Evolutionary conservation across 2,797 vertebrate species (phyloP).

Genomic region (Alcedo quadribrachys): DNA sequence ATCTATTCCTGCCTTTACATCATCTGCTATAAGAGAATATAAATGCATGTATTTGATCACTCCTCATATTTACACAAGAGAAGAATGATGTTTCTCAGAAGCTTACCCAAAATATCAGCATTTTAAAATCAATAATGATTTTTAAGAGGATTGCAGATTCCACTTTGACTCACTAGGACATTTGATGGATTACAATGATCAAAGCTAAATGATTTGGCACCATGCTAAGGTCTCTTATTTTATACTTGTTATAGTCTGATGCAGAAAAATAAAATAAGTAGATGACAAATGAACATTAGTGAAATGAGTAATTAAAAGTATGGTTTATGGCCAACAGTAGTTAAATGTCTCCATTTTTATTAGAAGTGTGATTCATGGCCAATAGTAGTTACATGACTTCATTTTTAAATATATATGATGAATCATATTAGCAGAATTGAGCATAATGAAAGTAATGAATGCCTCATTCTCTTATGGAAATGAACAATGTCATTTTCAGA

Average conservation of each 20-base stretch:
- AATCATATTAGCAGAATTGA: constrained; percentile 30
- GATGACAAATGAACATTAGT: constrained; percentile 14
- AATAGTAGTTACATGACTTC: background rate
- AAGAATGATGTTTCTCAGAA: background rate
- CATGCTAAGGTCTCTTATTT: background rate
- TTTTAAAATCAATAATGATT: constrained; percentile 23
- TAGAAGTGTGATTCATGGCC: constrained; percentile 12
- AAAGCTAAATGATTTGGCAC: constrained; percentile 10
- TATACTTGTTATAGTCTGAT: background rate
- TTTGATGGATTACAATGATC: constrained; percentile 10
- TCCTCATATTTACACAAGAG: background rate
- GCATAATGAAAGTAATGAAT: constrained; percentile 21
- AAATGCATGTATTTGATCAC: background rate
- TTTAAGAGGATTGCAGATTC: constrained; percentile 17
- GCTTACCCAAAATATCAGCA: background rate
- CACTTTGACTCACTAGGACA: background rate
- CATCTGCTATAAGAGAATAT: background rate
- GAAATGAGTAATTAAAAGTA: constrained; percentile 21
- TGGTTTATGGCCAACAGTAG: constrained; percentile 11
- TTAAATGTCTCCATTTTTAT: constrained; percentile 36
- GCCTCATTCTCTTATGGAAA: constrained; percentile 17
- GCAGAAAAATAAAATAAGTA: constrained; percentile 21
- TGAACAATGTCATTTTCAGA: background rate
- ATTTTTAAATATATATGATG: constrained; percentile 48
- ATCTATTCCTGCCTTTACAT: background rate